Percentiles rank a stretch among this genome's conserved stretches.
phyloP scores from a whole-genome alignment of 2,113 vertebrate species.

The Lipophrys pholis region DNA sequence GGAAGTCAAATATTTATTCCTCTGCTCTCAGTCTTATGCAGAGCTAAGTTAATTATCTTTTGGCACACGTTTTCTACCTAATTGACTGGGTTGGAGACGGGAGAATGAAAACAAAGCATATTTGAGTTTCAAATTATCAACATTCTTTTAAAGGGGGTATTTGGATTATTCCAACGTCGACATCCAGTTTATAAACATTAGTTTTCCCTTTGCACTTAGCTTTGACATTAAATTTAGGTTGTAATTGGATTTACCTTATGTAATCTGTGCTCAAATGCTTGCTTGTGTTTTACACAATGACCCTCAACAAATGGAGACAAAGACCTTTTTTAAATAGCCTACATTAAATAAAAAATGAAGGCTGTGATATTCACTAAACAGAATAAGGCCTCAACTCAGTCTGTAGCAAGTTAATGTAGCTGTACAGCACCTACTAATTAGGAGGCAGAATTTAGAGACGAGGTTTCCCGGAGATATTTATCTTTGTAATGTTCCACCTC shows the following conservation, averaged over 20 bases:
- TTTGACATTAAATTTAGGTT: not conserved
- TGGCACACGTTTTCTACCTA: not conserved
- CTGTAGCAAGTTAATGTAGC: conserved; percentile 3
- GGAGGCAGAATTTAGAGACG: not conserved
- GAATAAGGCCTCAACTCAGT: not conserved
- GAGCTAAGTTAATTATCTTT: not conserved
- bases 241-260: not conserved
- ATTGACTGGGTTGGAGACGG: not conserved
- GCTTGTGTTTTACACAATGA: not conserved
- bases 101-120: not conserved
- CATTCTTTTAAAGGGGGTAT: not conserved
- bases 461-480: conserved; percentile 2
- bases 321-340: too few relatives aligned
- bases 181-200: not conserved
- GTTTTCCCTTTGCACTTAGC: not conserved
- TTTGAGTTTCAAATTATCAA: not conserved
- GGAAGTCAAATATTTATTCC: not conserved
- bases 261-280: not conserved
- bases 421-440: not conserved
- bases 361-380: not conserved
- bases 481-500: conserved; percentile 5
- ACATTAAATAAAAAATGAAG: too few relatives aligned
- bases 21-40: not conserved
- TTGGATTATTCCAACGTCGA: not conserved
- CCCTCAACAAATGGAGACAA: not conserved